These are phyloP conservation scores for Invenusta paracnida DNA, from an alignment of 2,888 invertebrate species.

Conservation along the genomic window DNA sequence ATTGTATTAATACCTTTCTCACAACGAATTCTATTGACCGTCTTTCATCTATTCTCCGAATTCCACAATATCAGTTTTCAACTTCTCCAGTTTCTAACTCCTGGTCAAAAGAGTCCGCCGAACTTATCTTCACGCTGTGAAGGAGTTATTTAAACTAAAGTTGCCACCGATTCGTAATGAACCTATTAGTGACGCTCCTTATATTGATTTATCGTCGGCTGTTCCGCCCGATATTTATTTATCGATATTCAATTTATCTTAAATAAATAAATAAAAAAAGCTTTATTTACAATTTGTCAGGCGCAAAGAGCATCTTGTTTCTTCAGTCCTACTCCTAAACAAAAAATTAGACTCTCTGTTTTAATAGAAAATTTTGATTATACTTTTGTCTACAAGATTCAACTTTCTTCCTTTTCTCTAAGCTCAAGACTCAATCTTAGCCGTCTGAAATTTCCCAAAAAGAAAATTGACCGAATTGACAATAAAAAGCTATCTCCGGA, in stretches of 20 bases:
- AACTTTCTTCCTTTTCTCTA: neutral
- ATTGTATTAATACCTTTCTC: neutral
- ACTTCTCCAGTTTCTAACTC: neutral
- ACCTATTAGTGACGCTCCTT: neutral
- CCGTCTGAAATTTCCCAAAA: neutral
- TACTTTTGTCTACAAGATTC: neutral
- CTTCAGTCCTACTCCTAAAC: neutral
- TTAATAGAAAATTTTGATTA: neutral
- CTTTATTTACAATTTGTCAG: too few relatives aligned
- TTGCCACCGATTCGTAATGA: neutral
- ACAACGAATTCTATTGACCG: neutral
- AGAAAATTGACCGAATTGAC: neutral
- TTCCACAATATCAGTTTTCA: neutral
- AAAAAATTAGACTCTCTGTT: neutral
- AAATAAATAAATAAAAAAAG: too few relatives aligned
- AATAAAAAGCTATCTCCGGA: neutral
- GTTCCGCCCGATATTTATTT: neutral
- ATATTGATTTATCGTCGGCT: neutral
- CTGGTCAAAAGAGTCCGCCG: neutral
- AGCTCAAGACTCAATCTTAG: neutral
- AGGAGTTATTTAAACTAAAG: neutral
- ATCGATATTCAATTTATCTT: too few relatives aligned
- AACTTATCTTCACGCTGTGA: neutral
- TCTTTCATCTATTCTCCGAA: neutral
- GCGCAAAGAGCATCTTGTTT: too few relatives aligned